These are phyloP conservation scores for Gallinago undulata DNA, from an alignment of 2,113 vertebrate species.

Conservation along the genomic window DNA sequence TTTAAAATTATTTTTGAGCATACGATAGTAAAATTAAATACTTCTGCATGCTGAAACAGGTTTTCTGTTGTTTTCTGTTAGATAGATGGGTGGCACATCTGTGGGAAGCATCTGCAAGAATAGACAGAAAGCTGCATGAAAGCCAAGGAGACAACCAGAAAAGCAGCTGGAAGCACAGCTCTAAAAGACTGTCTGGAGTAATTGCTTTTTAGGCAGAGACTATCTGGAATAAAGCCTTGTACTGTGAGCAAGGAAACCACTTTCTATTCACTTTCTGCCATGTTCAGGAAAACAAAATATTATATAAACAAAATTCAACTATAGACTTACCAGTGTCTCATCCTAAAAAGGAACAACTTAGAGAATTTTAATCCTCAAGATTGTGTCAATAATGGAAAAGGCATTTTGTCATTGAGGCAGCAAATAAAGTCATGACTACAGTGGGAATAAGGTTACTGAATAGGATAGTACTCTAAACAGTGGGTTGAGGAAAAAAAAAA, in stretches of 20 bases:
- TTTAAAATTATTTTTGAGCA: background rate
- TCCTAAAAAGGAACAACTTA: background rate
- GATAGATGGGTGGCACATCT: background rate
- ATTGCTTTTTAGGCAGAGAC: constrained; percentile 19
- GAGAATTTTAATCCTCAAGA: background rate
- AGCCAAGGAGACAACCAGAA: constrained; percentile 13
- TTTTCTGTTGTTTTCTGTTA: background rate
- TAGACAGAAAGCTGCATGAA: background rate
- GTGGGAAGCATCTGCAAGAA: background rate
- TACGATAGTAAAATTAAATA: background rate
- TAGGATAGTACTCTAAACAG: background rate
- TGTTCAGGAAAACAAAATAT: background rate
- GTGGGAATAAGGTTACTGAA: background rate
- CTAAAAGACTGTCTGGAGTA: background rate
- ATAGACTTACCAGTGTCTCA: background rate
- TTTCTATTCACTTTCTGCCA: constrained; percentile 13
- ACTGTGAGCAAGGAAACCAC: background rate
- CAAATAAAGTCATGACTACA: background rate
- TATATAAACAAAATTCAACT: constrained; percentile 1
- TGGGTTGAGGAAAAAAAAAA: too few species aligned
- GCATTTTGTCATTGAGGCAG: background rate
- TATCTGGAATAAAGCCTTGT: constrained; percentile 7
- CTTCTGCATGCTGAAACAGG: background rate
- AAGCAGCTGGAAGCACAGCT: constrained; percentile 36
- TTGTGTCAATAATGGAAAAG: background rate